Evolutionary conservation across 2,797 vertebrate species (phyloP).

Genomic region (Natrix natrix): DNA sequence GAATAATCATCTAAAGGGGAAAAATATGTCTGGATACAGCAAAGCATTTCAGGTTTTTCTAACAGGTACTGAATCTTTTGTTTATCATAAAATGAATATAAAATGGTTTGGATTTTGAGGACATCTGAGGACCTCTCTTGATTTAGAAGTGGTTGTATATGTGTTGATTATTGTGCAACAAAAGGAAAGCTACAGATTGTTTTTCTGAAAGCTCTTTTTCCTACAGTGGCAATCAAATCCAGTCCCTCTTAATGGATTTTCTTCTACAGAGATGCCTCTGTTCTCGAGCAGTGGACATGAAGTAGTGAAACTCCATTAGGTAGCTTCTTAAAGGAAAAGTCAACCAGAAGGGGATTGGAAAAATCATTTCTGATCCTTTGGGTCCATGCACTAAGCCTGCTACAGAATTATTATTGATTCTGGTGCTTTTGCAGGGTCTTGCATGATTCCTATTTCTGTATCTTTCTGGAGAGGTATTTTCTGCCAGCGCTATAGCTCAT

Average conservation of each 20-base stretch:
- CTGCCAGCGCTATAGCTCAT: constrained; percentile 23
- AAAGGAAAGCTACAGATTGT: not conserved
- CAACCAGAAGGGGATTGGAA: not conserved
- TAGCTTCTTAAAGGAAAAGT: constrained; percentile 4
- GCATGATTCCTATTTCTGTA: constrained; percentile 35
- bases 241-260: constrained; percentile 22
- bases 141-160: not conserved
- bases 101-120: not conserved
- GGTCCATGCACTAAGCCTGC: constrained; percentile 7
- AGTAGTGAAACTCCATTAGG: not conserved
- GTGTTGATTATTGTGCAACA: not conserved
- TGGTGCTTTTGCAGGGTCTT: constrained; percentile 7
- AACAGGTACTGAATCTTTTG: not conserved
- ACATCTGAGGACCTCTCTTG: not conserved
- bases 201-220: constrained; percentile 8
- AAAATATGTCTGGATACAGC: not conserved
- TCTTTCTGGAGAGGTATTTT: constrained; percentile 17
- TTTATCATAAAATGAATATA: not conserved
- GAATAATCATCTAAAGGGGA: not conserved
- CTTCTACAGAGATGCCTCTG: constrained; percentile 30
- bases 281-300: not conserved
- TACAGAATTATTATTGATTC: constrained; percentile 39
- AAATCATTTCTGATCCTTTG: constrained; percentile 13
- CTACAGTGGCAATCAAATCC: not conserved
- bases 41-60: not conserved